Conservation (phyloP, 2,113 vertebrate species). For the Spea multiplicata region DNA sequence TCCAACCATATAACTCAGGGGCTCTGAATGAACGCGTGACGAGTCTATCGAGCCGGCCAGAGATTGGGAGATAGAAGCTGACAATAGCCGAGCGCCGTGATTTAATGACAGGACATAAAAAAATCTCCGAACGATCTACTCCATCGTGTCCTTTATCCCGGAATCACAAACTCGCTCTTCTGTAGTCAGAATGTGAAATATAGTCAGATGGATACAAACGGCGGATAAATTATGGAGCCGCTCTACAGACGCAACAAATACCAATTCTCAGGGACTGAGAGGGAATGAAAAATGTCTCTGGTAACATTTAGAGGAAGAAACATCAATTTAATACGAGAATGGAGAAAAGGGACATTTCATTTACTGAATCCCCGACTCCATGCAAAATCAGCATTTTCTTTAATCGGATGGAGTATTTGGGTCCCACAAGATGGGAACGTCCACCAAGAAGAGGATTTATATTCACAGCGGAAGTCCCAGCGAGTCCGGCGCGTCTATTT, state of each 20-base stretch:
- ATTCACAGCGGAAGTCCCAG: neutral
- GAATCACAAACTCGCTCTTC: neutral
- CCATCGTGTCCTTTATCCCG: constrained; percentile 17
- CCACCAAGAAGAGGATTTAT: neutral
- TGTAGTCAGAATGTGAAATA: too few species aligned
- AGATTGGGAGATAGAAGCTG: constrained; percentile 10
- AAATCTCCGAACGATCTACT: neutral
- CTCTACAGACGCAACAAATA: too few species aligned
- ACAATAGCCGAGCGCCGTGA: neutral
- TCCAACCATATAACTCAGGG: neutral
- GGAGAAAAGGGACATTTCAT: neutral
- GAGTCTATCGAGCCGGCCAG: constrained; percentile 9
- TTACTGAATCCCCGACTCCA: neutral
- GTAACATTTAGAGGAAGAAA: neutral
- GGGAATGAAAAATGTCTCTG: too few species aligned
- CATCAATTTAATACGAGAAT: constrained; percentile 47
- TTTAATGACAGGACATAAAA: neutral
- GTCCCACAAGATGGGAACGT: neutral
- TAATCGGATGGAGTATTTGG: constrained; percentile 27
- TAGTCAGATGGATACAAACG: too few species aligned
- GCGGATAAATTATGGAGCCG: too few species aligned
- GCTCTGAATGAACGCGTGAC: neutral
- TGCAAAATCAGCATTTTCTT: constrained; percentile 23
- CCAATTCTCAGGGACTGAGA: too few species aligned
- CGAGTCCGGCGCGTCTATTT: neutral